A percentile compares a stretch with the other conserved stretches of the same genome.
These are phyloP conservation scores for Leptinotarsa undecemlineata DNA, from an alignment of 1,140 invertebrate species.

Conservation along the genomic window DNA sequence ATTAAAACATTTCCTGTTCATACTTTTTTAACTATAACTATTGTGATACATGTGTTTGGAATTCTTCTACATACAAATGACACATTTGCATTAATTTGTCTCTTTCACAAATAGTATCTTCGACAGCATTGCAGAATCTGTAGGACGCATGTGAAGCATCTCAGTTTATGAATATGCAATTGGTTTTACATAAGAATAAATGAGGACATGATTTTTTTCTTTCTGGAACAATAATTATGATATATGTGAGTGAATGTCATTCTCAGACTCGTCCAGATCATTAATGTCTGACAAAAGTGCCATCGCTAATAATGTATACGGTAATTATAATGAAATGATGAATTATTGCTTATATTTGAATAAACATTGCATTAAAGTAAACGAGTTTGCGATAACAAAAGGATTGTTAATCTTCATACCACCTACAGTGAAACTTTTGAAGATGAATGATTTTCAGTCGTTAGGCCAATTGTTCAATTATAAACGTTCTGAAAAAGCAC, in stretches of 20 bases:
- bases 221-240: background rate
- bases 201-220: conserved; percentile 11
- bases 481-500: background rate
- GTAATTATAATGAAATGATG: background rate
- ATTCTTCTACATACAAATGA: conserved; percentile 32
- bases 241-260: background rate
- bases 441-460: background rate
- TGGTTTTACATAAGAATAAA: conserved; percentile 16
- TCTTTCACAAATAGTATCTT: conserved; percentile 26
- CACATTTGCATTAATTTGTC: conserved; percentile 30
- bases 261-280: background rate
- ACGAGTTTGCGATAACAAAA: background rate
- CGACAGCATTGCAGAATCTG: conserved; percentile 23
- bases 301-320: background rate
- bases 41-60: conserved; percentile 29
- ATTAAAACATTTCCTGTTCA: background rate
- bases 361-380: background rate
- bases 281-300: too few relatives aligned
- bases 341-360: conserved; percentile 6
- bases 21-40: conserved; percentile 23
- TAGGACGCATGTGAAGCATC: background rate
- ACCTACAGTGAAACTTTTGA: too few relatives aligned
- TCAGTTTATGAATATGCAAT: conserved; percentile 12
- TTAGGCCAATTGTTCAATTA: conserved; percentile 2
- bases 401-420: conserved; percentile 10